Base-by-base conservation (phyloP, 2,113 vertebrate species). In the Oreochromis spilurus region DNA sequence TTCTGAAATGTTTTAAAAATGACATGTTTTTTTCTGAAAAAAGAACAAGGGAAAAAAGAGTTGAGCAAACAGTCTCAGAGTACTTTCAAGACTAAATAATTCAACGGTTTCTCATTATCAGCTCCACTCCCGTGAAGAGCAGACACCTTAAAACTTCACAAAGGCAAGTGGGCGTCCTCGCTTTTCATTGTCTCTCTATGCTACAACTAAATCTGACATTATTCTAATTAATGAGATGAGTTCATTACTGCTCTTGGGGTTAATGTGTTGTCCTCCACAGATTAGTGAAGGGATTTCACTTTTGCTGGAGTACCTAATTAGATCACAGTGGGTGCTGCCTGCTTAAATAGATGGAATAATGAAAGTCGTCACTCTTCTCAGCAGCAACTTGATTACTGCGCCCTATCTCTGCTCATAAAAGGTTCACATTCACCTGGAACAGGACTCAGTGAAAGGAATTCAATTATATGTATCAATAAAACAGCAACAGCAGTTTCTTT, bases 191-290 rank as follows among this genome's bases (percentile, higher is more conserved):
- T 53, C 58, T 84, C 87, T 16, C 62, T 62, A n/a, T 5, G 38
- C 82, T 77, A 72, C 87, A 70, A 60, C 79, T 16, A 83, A 89
- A 90, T 86, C 86, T 92, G 88, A 84, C 89, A 91, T 90, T 82
- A 81, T 90, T 88, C 72, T 93, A 92, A 94, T 95, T 91, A 93
- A 93, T 79, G 85, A 86, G 90, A 92, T 9, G 62, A 92, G 92
- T 93, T 95, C 91, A 94, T 95, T 91, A 95, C 90, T 70, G 80
- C 85, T 92, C 91, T 90, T 43, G 8, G 82, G 91, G 93, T 94
- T 89, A 94, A 92, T 91, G 93, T 91, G 91, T 91, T 92, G 88
- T 94, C 91, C 91, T 90, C 84, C 79, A 87, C 87, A 88, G 93
- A 92, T 94, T 90, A 92, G 90, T 80, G 87, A 16, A 53, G 88